Evolutionary conservation across 2,113 vertebrate species (phyloP), one percentile per base, ranked within the genome.

Genomic region (Synchiropus splendidus): DNA sequence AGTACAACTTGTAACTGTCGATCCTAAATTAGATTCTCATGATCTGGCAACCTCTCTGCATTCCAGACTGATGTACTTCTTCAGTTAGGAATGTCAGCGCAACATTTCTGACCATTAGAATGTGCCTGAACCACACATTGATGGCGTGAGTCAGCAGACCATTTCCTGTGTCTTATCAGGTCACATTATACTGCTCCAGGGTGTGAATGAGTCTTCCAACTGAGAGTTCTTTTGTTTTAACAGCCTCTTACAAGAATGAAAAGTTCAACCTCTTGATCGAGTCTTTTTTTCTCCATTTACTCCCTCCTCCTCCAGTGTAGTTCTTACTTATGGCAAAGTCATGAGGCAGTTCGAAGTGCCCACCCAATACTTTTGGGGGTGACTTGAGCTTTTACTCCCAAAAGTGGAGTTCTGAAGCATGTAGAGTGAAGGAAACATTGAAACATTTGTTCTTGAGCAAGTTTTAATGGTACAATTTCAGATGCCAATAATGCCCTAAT

Each of bases 101-200:
- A 56, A 45, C 42, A 43, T 38, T 44, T 39, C 42, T 54, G 3
- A 52, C 45, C 48, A 3, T 3, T 58, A 47, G 62, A 77, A 77
- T 74, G 70, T 56, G 34, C 55, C 59, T 31, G 35, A 51, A 41
- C 51, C 10, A 10, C 48, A 45, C 32, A 46, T 16, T 6, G 18
- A 30, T 12, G 16, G 8, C 32, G 13, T 67, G 61, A 72, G 46
- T 73, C 70, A 66, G 42, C 49, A 49, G 59, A 43, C 50, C 47
- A 13, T 42, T 70, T 72, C 53, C 69, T 52, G 60, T 58, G 17
- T 53, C 39, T 31, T 33, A 56, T 49, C 53, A 1, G 43, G 48
- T 72, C 59, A 72, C 45, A 63, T 51, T 58, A 62, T 34, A 18
- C 13, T 35, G 32, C 51, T 37, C 1, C 9, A 51, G 42, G 55